These are phyloP conservation scores for Camponotus fellah DNA, from an alignment of 2,888 invertebrate species.

Conservation along the genomic window DNA sequence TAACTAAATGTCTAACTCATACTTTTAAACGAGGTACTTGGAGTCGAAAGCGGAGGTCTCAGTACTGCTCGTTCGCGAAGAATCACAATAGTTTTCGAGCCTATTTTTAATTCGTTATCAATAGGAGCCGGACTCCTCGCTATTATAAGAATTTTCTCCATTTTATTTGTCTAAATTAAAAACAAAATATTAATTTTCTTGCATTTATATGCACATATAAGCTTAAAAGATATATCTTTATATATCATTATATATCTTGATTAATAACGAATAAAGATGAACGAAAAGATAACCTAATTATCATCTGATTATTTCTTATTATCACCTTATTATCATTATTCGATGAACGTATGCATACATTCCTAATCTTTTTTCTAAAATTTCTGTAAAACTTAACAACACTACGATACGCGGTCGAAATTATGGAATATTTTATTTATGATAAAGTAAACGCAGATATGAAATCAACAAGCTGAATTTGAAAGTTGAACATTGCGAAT, in stretches of 20 bases:
- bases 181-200: background rate
- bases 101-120: slow-evolving; percentile 73
- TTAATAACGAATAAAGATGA: background rate
- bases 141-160: slow-evolving; percentile 75
- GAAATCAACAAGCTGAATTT: slow-evolving; percentile 58
- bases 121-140: slow-evolving; percentile 77
- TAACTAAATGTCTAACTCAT: background rate
- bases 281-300: background rate
- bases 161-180: slow-evolving; percentile 11
- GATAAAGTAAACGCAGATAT: background rate
- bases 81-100: slow-evolving; percentile 80
- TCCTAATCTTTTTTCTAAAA: slow-evolving; percentile 26
- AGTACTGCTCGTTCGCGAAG: slow-evolving; percentile 76
- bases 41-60: slow-evolving; percentile 59
- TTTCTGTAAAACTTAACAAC: slow-evolving; percentile 49
- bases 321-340: slow-evolving; percentile 54
- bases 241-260: background rate
- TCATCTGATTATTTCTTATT: slow-evolving; percentile 27
- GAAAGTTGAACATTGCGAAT: slow-evolving; percentile 40
- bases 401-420: slow-evolving; percentile 45
- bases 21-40: slow-evolving; percentile 30
- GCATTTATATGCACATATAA: background rate
- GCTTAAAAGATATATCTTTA: background rate
- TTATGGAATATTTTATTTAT: slow-evolving; percentile 58
- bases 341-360: slow-evolving; percentile 3